Base-by-base conservation (phyloP, 2,888 invertebrate species). In the Julus scandinavius region DNA sequence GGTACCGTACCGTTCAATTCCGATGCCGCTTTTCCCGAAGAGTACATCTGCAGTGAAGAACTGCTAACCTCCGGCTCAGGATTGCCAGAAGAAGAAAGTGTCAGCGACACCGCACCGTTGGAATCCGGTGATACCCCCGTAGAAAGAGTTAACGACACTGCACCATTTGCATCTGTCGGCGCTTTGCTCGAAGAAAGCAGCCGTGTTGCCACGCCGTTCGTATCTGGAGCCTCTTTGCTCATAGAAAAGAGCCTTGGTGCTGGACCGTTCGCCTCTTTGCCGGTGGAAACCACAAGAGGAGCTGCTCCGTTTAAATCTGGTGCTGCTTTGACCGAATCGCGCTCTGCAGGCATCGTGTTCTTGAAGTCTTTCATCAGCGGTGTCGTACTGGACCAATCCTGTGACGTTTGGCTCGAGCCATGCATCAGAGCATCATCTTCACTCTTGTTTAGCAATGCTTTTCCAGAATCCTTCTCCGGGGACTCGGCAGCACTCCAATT, bases 111-210 rank as follows among this genome's bases (percentile, higher is more conserved):
- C 45, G 45, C 45, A 45, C 45, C 45, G 7, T 7, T 7, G 45
- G 45, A 45, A 45, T 45, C 45, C 45, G 5, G 45, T 45, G 7
- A 5, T 2, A 7, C 1, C 2, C 45, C 45, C 45, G 45, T 1
- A 2, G 6, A 45, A 45, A 45, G 45, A 45, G 45, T 45, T 5
- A 45, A 7, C 5, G 45, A 45, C 45, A 45, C 45, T 45, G 83
- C 41, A 80, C 88, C 17, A 41, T 85, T 20, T 90, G 88, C 50
- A 89, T 88, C 54, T 89, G 5, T 1, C 89, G 0, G 90, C 90
- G 89, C 90, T 54, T 54, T 54, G 20, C 5, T 17, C 5, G 58
- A 58, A 58, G 29, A 29, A 29, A 29, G 29, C 29, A 29, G 29
- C 29, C 29, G 29, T 29, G 29, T 29, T 29, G 29, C 29, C 29